Percentiles rank a stretch among this genome's conserved stretches.
Conservation (phyloP, 2,888 invertebrate genomes). For the Ornithoptera priamus region DNA sequence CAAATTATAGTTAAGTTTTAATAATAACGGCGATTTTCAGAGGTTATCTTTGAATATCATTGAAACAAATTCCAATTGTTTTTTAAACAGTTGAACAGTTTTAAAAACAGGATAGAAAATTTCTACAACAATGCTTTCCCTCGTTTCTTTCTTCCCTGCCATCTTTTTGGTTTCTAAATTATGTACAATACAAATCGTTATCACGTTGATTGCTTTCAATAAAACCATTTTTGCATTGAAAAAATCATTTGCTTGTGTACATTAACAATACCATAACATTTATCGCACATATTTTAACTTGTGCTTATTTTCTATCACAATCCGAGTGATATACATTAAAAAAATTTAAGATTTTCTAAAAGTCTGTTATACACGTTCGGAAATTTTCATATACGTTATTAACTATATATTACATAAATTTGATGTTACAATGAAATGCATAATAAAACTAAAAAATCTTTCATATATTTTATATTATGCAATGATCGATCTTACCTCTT, state of each 20-base stretch:
- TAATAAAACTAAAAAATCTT: neutral
- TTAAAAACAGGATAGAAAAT: neutral
- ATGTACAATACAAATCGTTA: too few relatives aligned
- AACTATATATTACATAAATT: neutral
- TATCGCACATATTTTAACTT: neutral
- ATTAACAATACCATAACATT: neutral
- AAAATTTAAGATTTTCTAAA: slow-evolving; percentile 5
- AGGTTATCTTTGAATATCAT: neutral
- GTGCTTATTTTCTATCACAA: slow-evolving; percentile 1
- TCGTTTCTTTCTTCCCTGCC: neutral
- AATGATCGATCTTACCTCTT: too few relatives aligned
- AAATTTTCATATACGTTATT: neutral
- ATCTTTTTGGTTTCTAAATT: too few relatives aligned
- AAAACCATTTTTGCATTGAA: neutral
- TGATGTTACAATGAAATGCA: neutral
- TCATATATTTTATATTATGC: too few relatives aligned
- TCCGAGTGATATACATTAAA: slow-evolving; percentile 1
- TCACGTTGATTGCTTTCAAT: neutral
- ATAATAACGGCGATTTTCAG: neutral
- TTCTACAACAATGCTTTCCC: neutral
- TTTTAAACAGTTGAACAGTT: neutral
- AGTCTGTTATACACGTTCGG: neutral
- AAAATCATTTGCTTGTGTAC: neutral
- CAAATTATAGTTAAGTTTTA: neutral
- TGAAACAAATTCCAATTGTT: neutral